Evolutionary conservation across 2,113 vertebrate species (phyloP).

Genomic region (Phaethornis superciliosus): DNA sequence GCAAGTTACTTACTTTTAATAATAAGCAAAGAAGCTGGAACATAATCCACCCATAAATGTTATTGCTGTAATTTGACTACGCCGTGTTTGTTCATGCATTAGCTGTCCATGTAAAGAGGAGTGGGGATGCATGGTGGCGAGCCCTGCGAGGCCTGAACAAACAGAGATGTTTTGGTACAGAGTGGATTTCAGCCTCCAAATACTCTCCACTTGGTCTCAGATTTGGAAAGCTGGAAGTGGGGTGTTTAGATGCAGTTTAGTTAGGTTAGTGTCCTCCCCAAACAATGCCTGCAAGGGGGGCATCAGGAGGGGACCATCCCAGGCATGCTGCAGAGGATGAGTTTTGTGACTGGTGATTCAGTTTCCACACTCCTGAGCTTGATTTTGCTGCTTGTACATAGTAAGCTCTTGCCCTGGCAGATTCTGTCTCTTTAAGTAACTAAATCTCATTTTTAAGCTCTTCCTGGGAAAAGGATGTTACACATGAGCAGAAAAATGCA

Average conservation of each 20-base stretch:
- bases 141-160: neutral
- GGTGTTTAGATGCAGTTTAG: neutral
- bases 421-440: constrained; percentile 62
- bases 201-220: neutral
- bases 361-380: neutral
- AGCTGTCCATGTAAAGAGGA: neutral
- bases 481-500: constrained; percentile 71
- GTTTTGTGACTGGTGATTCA: fast-evolving
- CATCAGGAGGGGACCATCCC: neutral
- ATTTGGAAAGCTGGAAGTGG: neutral
- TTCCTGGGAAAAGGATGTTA: constrained; percentile 66
- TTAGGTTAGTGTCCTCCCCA: neutral
- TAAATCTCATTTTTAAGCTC: constrained; percentile 58
- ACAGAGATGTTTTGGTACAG: neutral
- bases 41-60: constrained; percentile 64
- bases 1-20: constrained; percentile 27
- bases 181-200: constrained; percentile 5
- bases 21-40: constrained; percentile 41
- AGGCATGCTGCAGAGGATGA: neutral
- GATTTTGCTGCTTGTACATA: constrained; percentile 33
- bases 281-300: neutral
- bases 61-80: constrained; percentile 61
- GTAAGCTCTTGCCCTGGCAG: constrained; percentile 28
- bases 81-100: constrained; percentile 60
- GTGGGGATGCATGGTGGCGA: neutral